Conservation (phyloP, 1,140 invertebrate species). For the Drosophila tristis region DNA sequence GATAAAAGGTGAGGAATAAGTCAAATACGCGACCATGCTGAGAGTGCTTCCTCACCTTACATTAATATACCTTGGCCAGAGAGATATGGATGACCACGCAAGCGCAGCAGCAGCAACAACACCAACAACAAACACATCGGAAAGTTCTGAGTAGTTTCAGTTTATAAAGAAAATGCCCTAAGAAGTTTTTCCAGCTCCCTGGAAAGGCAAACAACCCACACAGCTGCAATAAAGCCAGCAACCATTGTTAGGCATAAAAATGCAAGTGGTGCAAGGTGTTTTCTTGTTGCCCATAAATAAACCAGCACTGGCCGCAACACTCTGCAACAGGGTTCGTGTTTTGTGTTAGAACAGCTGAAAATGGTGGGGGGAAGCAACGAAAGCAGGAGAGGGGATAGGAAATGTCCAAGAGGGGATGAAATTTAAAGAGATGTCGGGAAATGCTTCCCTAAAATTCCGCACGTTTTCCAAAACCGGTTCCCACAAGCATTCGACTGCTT, state of each 20-base stretch:
- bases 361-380: not conserved
- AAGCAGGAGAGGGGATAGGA: not conserved
- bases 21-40: too few relatives aligned
- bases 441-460: not conserved
- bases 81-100: too few relatives aligned
- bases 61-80: too few relatives aligned
- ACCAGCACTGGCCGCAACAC: conserved; percentile 45
- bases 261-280: conserved; percentile 75
- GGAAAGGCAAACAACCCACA: conserved; percentile 21
- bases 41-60: too few relatives aligned
- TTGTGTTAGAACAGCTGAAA: conserved; percentile 34
- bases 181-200: not conserved
- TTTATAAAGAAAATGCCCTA: conserved; percentile 7
- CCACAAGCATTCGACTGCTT: not conserved
- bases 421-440: not conserved
- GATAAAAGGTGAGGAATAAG: too few relatives aligned
- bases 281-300: conserved; percentile 37
- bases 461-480: conserved; percentile 26
- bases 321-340: conserved; percentile 21
- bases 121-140: conserved; percentile 30
- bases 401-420: conserved; percentile 23
- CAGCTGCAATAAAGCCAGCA: conserved; percentile 31
- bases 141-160: conserved; percentile 20
- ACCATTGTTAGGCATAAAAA: conserved; percentile 46
- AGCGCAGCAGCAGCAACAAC: conserved; percentile 13